Evolutionary conservation across 2,888 invertebrate species (phyloP), one percentile per base, ranked within the genome.

Genomic region (Orthosia gothica): DNA sequence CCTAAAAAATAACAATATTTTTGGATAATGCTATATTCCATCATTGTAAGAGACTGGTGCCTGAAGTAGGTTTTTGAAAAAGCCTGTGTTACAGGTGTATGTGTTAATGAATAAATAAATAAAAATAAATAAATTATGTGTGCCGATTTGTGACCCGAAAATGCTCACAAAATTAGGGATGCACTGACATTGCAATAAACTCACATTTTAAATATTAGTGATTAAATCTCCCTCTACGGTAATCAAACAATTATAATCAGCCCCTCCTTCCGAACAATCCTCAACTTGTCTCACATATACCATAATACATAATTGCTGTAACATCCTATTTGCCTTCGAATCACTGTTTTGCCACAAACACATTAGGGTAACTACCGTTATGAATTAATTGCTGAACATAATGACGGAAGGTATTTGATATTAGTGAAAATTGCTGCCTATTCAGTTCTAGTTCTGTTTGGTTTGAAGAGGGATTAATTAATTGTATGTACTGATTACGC

Each of bases 311-410:
- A 74, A 61, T 74, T 57, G 32, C 23, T 68, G 13, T 58, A 70
- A 69, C 58, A 65, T 50, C n/a, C 52, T 77, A 68, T 83, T 83
- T 79, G 67, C 59, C 26, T 64, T 55, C 49, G 5, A 65, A 23
- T 85, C 18, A 59, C 74, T 79, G 55, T 78, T 64, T 58, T 72
- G 74, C 74, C 79, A 69, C 83, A 79, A 83, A 76, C 76, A 79
- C 74, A 72, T 86, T 70, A 76, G 26, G 59, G 70, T 57, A 76
- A 76, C 86, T 74, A 52, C 67, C 26, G 61, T 66, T 26, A 83
- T 79, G 71, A 83, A 84, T 85, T 78, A 83, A 82, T 84, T 79
- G 61, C 62, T 57, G 74, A 79, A 70, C 83, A 74, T 59, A 50
- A 61, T 59, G 50, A 45, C 70, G 54, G 52, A 75, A 72, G 62